Evolutionary conservation across 2,888 invertebrate species (phyloP), one percentile per base, ranked within the genome.

Genomic region (Coelinius sp.): DNA sequence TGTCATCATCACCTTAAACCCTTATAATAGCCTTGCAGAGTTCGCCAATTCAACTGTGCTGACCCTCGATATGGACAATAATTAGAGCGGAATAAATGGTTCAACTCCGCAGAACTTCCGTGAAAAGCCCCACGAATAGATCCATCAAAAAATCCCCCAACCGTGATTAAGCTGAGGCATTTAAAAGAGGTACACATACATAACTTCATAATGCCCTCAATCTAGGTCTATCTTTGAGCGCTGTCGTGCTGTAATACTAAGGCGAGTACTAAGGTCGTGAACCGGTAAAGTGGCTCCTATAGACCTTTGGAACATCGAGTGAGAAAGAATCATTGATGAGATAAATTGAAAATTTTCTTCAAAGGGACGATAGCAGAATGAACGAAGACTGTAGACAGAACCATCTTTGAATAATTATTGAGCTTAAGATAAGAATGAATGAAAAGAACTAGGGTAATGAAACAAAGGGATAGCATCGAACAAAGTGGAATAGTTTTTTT

Each of bases 1-100:
- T 52, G 22, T 52, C 52, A 52, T 20, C 24, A 24, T 52, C 52
- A 52, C 52, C 52, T 52, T 52, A 22, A 52, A 52, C 20, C 20
- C 49, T 17, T 22, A 52, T 22, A 52, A 52, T 12, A 52, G 10
- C 10, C 20, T 22, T 22, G 24, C 52, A 12, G 7, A 12, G 22
- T 1, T 22, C 22, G 24, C 24, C 17, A 52, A 52, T 52, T 52
- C 20, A 52, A 52, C 52, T 22, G 35, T 35, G 35, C 7, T 10
- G 52, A 10, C 52, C 22, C 52, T 24, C 52, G 8, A 7, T n/a
- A n/a, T n/a, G 10, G 8, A 2, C 35, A 35, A 10, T 35, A 35
- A 35, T 10, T 35, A 35, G 35, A 35, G 35, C 35, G 8, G 1
- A 35, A 35, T 35, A n/a, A n/a, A n/a, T n/a, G n/a, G n/a, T n/a